Evolutionary conservation across 2,113 vertebrate genomes (phyloP), one percentile per base, ranked within the genome.

Genomic region (Bufo bufo): DNA sequence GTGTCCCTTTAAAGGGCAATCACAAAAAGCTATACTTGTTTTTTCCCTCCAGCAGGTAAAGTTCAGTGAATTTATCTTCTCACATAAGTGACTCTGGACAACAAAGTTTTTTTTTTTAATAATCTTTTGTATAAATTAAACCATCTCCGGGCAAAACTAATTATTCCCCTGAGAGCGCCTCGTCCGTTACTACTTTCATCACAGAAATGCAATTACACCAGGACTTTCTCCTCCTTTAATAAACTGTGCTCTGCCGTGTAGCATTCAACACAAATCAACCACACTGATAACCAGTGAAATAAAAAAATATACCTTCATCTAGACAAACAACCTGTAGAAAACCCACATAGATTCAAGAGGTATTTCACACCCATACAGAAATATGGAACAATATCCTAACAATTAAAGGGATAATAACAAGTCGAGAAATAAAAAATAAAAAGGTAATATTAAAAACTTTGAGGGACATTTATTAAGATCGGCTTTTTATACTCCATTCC

Each of bases 101-200:
- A 54, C 63, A 66, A 71, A 66, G 63, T 54, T 84, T 75, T 69
- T 63, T 81, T 66, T 72, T 69, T 23, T 66, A 71, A 69, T 84
- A 84, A 71, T 84, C 82, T 69, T 52, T 59, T 47, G 16, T 82
- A 63, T 82, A 84, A 84, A 84, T 52, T 84, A 69, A 75, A 74
- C 19, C 69, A n/a, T 74, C 83, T 74, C 43, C 23, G 11, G 69
- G 69, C 66, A 20, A 85, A 85, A 58, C 69, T 85, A 85, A 85
- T 74, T 85, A 85, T 85, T 85, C 83, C 83, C 11, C 10, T 19
- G 52, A 85, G 83, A 85, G 52, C 33, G 6, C 13, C 52, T 14
- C 23, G 52, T n/a, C 45, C 17, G 13, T 74, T 14, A 2, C 50
- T 74, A 20, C 52, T 58, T 84, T 84, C 66, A 85, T 85, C 66